Evolutionary conservation across 2,888 invertebrate species (phyloP).

Genomic region (Busseola fusca): DNA sequence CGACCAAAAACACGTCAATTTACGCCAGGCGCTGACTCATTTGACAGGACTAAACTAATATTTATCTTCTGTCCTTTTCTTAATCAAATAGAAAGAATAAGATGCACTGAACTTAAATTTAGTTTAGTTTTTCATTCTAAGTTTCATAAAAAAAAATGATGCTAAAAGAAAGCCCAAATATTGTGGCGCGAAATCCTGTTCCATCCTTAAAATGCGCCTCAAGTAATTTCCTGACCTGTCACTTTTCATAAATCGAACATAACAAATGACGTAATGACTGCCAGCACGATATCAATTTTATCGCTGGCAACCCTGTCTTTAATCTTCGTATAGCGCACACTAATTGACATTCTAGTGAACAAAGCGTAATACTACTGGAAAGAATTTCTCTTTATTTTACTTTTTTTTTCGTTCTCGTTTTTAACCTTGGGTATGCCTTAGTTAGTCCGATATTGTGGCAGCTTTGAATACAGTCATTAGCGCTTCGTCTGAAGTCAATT

Average conservation of each 20-base stretch:
- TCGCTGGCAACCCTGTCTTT: slow-evolving; percentile 29
- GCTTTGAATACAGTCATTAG: slow-evolving; percentile 45
- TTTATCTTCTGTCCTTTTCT: no score
- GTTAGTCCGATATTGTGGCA: slow-evolving; percentile 11
- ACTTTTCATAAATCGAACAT: slow-evolving; percentile 45
- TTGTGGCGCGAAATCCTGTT: slow-evolving; percentile 15
- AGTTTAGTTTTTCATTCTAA: neutral
- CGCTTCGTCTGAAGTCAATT: slow-evolving; percentile 31
- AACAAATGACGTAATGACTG: slow-evolving; percentile 30
- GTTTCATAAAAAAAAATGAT: neutral
- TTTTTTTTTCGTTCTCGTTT: slow-evolving; percentile 27
- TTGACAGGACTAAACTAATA: no score
- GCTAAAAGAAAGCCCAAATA: neutral
- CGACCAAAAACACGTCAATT: no score
- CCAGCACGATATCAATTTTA: slow-evolving; percentile 19
- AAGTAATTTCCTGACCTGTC: slow-evolving; percentile 38
- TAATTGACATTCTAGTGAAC: slow-evolving; percentile 45
- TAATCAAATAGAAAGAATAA: no score
- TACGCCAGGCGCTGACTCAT: no score
- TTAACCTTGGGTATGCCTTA: slow-evolving; percentile 2
- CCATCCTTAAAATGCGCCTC: slow-evolving; percentile 24
- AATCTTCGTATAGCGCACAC: slow-evolving; percentile 32
- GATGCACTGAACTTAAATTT: no score
- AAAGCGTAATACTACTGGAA: slow-evolving; percentile 22
- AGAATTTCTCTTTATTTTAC: slow-evolving; percentile 36